Evolutionary conservation across 2,113 vertebrate genomes (phyloP).

Genomic region (Dasyornis broadbenti): DNA sequence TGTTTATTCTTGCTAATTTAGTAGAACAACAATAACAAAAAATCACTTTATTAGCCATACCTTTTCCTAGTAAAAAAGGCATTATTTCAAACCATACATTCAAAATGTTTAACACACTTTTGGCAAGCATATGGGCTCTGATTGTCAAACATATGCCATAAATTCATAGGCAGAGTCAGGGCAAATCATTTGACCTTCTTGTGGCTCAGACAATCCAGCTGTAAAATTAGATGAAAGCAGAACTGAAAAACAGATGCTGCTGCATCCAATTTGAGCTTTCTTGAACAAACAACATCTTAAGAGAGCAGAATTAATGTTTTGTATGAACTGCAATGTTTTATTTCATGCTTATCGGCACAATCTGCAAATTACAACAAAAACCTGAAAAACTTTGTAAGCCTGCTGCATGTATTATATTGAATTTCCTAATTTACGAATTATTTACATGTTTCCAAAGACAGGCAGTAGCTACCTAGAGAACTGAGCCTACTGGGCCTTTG

Average conservation of each 20-base stretch:
- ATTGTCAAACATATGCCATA: slow-evolving; percentile 59
- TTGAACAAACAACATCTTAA: slow-evolving; percentile 37
- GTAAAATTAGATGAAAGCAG: slow-evolving; percentile 69
- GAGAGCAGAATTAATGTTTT: neutral
- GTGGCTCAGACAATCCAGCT: slow-evolving; percentile 55
- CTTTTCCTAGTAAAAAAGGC: neutral
- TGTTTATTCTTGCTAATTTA: neutral
- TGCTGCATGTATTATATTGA: neutral
- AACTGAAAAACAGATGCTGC: slow-evolving; percentile 55
- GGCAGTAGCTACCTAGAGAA: neutral
- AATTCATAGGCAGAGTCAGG: slow-evolving; percentile 52
- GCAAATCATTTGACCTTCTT: slow-evolving; percentile 59
- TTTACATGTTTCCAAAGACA: neutral
- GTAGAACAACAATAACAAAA: neutral
- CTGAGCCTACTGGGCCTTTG: neutral
- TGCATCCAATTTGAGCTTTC: slow-evolving; percentile 26
- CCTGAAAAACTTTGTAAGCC: neutral
- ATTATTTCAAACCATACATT: neutral
- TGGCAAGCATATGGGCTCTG: slow-evolving; percentile 35
- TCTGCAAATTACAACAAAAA: neutral
- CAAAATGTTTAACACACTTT: slow-evolving; percentile 4
- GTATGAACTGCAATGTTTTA: neutral
- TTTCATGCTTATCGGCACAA: neutral
- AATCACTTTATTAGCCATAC: neutral
- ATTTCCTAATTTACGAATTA: neutral